These are phyloP conservation scores for Scomber colias DNA, from an alignment of 2,113 vertebrate species.

Conservation along the genomic window DNA sequence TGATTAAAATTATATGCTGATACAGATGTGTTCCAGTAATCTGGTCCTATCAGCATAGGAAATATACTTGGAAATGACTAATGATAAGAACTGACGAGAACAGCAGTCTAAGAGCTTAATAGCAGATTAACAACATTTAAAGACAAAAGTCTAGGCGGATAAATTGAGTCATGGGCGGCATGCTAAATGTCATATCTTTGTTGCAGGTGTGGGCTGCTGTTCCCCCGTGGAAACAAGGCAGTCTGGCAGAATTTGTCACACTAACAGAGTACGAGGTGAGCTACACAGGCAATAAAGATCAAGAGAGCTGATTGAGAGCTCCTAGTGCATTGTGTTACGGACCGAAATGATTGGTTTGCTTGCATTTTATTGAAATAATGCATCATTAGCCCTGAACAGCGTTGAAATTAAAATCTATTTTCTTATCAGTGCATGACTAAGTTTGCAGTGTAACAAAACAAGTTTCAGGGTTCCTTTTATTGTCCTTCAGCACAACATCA, in stretches of 20 bases:
- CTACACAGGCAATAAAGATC: background rate
- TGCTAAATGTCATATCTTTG: slow-evolving; percentile 52
- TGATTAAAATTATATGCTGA: slow-evolving; percentile 30
- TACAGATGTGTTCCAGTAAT: slow-evolving; percentile 12
- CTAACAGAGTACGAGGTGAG: slow-evolving; percentile 93
- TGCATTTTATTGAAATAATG: too few species aligned
- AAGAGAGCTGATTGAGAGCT: background rate
- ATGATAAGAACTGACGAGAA: slow-evolving; percentile 25
- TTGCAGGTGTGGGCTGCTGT: slow-evolving; percentile 94
- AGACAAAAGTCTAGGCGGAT: slow-evolving; percentile 20
- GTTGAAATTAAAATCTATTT: too few species aligned
- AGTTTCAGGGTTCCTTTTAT: too few species aligned
- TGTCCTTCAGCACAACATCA: too few species aligned
- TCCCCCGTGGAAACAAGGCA: slow-evolving; percentile 96
- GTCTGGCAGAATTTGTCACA: slow-evolving; percentile 92
- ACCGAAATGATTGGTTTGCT: too few species aligned
- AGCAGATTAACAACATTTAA: slow-evolving; percentile 31
- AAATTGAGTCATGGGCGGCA: slow-evolving; percentile 37
- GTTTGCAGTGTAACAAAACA: too few species aligned
- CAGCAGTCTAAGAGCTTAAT: slow-evolving; percentile 28
- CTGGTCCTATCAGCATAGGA: slow-evolving; percentile 7
- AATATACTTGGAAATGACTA: slow-evolving; percentile 24
- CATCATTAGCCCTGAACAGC: background rate
- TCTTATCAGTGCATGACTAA: too few species aligned
- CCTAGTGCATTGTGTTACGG: background rate